A percentile compares a stretch with the other conserved stretches of the same genome.
Evolutionary conservation across 2,888 invertebrate species (phyloP).

Genomic region (Cataglyphis rosenhaueri): DNA sequence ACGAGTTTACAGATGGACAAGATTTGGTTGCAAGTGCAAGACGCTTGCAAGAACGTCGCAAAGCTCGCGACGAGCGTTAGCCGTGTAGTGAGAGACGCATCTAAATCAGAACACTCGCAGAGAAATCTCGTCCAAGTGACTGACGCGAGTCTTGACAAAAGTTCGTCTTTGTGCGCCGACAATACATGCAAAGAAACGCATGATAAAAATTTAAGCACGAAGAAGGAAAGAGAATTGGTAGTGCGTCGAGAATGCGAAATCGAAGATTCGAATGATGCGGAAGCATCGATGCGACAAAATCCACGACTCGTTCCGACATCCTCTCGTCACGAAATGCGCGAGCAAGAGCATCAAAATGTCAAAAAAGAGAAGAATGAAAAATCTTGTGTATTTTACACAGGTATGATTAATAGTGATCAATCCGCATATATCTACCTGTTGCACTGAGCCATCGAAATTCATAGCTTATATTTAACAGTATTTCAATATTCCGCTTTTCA

Average conservation of each 20-base stretch:
- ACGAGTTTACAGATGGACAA: slow-evolving; percentile 55
- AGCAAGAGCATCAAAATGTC: background rate
- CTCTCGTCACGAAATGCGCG: background rate
- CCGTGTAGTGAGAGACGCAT: slow-evolving; percentile 54
- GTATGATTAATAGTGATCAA: slow-evolving; percentile 44
- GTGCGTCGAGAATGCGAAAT: slow-evolving; percentile 6
- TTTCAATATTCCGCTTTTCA: background rate
- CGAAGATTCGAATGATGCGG: background rate
- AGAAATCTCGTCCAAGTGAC: slow-evolving; percentile 34
- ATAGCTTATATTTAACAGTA: slow-evolving; percentile 10
- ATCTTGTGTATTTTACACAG: slow-evolving; percentile 2
- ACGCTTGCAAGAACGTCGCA: slow-evolving; percentile 58
- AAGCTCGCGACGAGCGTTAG: slow-evolving; percentile 51
- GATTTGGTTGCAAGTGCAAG: slow-evolving; percentile 62
- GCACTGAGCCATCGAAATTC: slow-evolving; percentile 33
- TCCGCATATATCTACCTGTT: slow-evolving; percentile 41
- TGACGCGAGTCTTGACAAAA: slow-evolving; percentile 30
- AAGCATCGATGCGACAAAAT: background rate
- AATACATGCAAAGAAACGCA: slow-evolving; percentile 33
- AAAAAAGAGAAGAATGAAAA: slow-evolving; percentile 5
- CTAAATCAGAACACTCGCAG: slow-evolving; percentile 46
- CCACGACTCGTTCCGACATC: background rate
- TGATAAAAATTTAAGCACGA: slow-evolving; percentile 35
- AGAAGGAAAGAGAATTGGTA: background rate
- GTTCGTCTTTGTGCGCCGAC: slow-evolving; percentile 17